Conservation (phyloP, 2,797 vertebrate species). For the Bradypus variegatus region DNA sequence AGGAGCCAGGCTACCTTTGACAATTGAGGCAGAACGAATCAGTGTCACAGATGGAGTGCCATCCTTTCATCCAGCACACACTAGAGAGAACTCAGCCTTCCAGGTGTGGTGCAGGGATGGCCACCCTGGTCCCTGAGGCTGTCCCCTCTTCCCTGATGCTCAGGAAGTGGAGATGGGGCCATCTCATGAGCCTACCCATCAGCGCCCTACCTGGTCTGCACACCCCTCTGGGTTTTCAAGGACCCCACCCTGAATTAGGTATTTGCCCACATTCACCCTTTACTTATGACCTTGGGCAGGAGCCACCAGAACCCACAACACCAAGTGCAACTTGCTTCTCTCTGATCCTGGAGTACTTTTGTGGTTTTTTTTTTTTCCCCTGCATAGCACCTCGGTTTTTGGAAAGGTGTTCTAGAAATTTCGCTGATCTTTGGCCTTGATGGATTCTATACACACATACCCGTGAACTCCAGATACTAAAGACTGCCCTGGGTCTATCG, state of each 20-base stretch:
- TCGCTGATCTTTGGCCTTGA: neutral
- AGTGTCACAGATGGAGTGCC: fast-evolving
- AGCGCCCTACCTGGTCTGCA: fast-evolving
- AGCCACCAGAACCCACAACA: neutral
- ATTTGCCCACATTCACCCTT: neutral
- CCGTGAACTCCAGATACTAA: no score
- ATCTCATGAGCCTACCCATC: neutral
- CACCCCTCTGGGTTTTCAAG: neutral
- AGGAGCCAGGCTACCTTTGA: neutral
- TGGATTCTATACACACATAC: neutral
- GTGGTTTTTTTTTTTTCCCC: no score
- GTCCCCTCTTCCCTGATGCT: neutral
- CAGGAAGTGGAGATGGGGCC: neutral
- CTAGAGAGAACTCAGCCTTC: neutral
- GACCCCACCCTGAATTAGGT: neutral
- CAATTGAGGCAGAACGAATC: neutral
- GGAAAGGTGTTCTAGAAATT: neutral
- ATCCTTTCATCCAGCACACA: neutral
- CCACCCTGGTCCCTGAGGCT: neutral
- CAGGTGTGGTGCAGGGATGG: neutral
- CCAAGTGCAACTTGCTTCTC: neutral
- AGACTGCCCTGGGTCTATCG: no score
- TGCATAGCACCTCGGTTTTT: neutral
- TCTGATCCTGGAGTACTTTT: no score
- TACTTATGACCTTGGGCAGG: neutral